Conservation (phyloP, 2,888 invertebrate species). For the Phortica okadai region DNA sequence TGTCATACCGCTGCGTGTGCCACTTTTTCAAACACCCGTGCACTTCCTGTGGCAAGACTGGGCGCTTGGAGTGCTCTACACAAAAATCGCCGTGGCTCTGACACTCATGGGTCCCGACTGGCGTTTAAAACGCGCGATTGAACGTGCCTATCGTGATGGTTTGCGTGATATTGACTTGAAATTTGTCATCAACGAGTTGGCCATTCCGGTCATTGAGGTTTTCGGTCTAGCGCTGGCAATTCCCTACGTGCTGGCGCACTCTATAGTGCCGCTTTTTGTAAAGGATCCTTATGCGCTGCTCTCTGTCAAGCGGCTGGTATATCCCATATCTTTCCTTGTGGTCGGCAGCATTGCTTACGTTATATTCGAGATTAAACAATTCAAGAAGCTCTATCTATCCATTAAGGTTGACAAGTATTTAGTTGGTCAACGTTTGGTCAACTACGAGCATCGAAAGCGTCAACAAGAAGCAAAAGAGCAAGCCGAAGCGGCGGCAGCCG, state of each 20-base stretch:
- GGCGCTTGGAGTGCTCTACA: slow-evolving; percentile 97
- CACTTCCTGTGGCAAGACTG: slow-evolving; percentile 96
- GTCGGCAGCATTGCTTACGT: slow-evolving; percentile 83
- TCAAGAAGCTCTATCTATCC: slow-evolving; percentile 95
- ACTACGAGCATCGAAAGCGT: slow-evolving; percentile 92
- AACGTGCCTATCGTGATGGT: slow-evolving; percentile 95
- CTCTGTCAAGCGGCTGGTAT: slow-evolving; percentile 89
- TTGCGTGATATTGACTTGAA: slow-evolving; percentile 93
- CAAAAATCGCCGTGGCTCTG: slow-evolving; percentile 96
- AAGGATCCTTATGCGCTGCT: slow-evolving; percentile 82
- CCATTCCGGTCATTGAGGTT: slow-evolving; percentile 91
- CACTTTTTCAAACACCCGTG: slow-evolving; percentile 92
- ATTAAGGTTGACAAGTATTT: slow-evolving; percentile 99
- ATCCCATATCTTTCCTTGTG: slow-evolving; percentile 90
- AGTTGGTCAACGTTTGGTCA: slow-evolving; percentile 96
- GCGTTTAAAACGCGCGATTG: slow-evolving; percentile 92
- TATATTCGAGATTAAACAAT: slow-evolving; percentile 92
- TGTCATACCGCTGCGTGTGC: slow-evolving; percentile 94
- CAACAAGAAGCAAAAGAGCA: slow-evolving; percentile 59
- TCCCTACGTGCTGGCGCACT: slow-evolving; percentile 94
- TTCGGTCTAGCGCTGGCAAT: slow-evolving; percentile 93
- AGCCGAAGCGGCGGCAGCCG: slow-evolving; percentile 60
- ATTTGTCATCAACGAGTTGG: slow-evolving; percentile 90
- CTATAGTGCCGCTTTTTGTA: slow-evolving; percentile 83
- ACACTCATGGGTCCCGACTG: slow-evolving; percentile 99